Evolutionary conservation across 2,113 vertebrate species (phyloP), one percentile per base, ranked within the genome.

Genomic region (Prochilodus magdalenae): DNA sequence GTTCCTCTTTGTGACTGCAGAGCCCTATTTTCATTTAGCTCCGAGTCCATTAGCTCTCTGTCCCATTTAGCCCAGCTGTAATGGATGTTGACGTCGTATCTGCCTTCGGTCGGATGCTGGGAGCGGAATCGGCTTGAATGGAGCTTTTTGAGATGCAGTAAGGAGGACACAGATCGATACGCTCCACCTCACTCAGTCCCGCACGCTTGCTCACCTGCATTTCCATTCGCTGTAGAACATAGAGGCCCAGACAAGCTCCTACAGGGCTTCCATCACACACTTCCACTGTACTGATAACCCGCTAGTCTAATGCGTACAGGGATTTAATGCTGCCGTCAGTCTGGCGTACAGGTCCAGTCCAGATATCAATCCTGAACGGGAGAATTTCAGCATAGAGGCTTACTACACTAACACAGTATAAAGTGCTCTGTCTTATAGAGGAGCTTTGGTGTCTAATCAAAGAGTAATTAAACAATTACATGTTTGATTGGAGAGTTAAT

Each of bases 41-140:
- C 63, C 60, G 62, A 57, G 27, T 81, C 85, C 82, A 83, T 83
- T 83, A 84, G 79, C 72, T 67, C 83, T 86, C 81, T 27, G 53
- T 83, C 82, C 85, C 85, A 82, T 70, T 88, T 83, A 83, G 59
- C 27, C 47, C 51, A 55, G 22, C 27, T 14, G 36, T 83, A 88
- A 88, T 86, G 83, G 85, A 86, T 82, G 81, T 76, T 86, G 87
- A 80, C 85, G 81, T 73, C 69, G 81, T 83, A 81, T 88, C 85
- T 73, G 77, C 77, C 84, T 63, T 77, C 77, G 75, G 65, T 83
- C 70, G 30, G 53, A 73, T 44, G 78, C 78, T n/a, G 24, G 20
- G 40, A 49, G 59, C 27, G 51, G 51, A 47, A 29, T 59, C 22
- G 27, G 75, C 44, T 71, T 69, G 27, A 51, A 77, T 53, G 27